phyloP scores from a whole-genome alignment of 2,888 invertebrate genomes.

The Elmis aenea region DNA sequence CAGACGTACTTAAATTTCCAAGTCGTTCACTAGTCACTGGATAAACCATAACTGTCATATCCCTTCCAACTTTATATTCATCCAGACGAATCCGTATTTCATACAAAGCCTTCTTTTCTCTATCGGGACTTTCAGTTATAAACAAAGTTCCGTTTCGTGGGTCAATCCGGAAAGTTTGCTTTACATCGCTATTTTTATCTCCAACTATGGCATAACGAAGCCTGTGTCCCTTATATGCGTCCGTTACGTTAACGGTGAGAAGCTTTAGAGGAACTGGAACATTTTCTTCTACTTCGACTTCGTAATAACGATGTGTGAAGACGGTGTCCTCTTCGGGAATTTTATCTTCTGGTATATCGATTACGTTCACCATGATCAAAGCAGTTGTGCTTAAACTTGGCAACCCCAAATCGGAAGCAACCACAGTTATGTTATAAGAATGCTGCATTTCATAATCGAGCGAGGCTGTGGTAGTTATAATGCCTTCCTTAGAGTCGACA shows the following conservation, averaged over 20 bases:
- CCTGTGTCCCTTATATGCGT: conserved; percentile 59
- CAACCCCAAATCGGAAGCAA: conserved; percentile 80
- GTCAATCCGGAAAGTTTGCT: conserved; percentile 68
- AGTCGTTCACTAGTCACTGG: conserved; percentile 69
- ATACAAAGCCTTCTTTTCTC: conserved; percentile 65
- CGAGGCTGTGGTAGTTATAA: conserved; percentile 68
- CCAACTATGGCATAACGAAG: conserved; percentile 61
- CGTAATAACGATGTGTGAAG: conserved; percentile 60
- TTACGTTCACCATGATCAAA: conserved; percentile 61
- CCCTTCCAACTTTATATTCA: conserved; percentile 56
- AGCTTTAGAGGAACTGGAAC: conserved; percentile 69
- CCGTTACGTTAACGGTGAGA: conserved; percentile 70
- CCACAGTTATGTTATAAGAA: conserved; percentile 69
- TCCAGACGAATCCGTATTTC: conserved; percentile 53
- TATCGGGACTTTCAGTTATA: conserved; percentile 67
- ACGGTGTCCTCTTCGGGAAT: conserved; percentile 38
- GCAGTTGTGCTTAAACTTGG: conserved; percentile 79
- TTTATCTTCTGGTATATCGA: conserved; percentile 59
- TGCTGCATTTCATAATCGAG: conserved; percentile 66
- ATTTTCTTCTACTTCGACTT: conserved; percentile 78
- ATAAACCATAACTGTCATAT: conserved; percentile 70
- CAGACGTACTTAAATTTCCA: conserved; percentile 62
- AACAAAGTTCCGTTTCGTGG: conserved; percentile 71
- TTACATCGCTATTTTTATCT: conserved; percentile 55
- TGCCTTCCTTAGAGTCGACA: conserved; percentile 81